A percentile compares a stretch with the other conserved stretches of the same genome.
Conservation (phyloP, 2,888 invertebrate species). For the Tridacna crocea region DNA sequence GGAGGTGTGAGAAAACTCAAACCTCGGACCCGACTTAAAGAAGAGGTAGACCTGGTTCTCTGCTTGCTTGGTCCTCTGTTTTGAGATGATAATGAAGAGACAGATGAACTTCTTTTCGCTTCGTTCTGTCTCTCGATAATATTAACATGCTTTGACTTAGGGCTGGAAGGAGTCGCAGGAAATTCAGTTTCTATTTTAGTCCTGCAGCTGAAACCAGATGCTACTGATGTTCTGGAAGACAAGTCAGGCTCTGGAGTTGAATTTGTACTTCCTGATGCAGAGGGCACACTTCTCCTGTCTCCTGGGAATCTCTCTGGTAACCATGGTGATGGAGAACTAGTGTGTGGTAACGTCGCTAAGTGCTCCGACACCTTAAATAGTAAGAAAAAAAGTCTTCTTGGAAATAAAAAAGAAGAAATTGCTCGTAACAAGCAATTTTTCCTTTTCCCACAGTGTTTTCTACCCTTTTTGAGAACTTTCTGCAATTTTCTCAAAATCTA, state of each 20-base stretch:
- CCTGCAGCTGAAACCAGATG: slow-evolving; percentile 50
- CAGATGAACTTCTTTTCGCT: slow-evolving; percentile 58
- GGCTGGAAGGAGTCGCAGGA: slow-evolving; percentile 80
- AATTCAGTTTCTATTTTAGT: slow-evolving; percentile 81
- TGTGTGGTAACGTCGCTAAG: slow-evolving; percentile 73
- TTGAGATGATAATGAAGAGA: slow-evolving; percentile 53
- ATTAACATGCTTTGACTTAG: slow-evolving; percentile 76
- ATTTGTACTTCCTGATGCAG: slow-evolving; percentile 52
- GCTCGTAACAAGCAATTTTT: no score
- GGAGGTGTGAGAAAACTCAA: slow-evolving; percentile 46
- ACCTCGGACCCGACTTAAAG: slow-evolving; percentile 53
- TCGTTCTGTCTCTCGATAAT: slow-evolving; percentile 64
- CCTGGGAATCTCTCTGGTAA: slow-evolving; percentile 71
- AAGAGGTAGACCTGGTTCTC: slow-evolving; percentile 63
- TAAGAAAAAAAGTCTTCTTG: slow-evolving; percentile 26
- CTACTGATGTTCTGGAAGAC: slow-evolving; percentile 16
- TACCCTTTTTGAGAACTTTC: no score
- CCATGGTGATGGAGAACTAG: slow-evolving; percentile 81
- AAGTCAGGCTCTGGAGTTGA: slow-evolving; percentile 52
- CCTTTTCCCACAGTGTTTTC: no score
- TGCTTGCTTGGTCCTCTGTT: slow-evolving; percentile 55
- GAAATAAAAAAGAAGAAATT: no score
- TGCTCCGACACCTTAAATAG: slow-evolving; percentile 74
- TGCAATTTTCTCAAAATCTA: no score
- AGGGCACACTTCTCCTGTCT: slow-evolving; percentile 52